Evolutionary conservation across 2,113 vertebrate species (phyloP).

Genomic region (Illadopsis cleaveri): DNA sequence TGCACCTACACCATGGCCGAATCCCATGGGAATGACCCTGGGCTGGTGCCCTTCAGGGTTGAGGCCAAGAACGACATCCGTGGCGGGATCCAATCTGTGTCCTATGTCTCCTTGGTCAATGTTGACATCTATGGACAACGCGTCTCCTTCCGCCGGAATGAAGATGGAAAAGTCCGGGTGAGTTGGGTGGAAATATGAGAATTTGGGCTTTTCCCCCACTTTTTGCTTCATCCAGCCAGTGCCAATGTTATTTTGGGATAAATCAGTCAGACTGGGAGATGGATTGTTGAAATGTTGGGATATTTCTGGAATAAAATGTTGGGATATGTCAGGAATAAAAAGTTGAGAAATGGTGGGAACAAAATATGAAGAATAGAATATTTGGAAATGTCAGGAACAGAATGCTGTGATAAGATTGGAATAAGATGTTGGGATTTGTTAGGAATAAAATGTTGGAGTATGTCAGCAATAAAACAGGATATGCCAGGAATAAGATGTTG

Average conservation of each 20-base stretch:
- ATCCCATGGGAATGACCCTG: slow-evolving; percentile 47
- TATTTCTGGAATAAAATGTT: not conserved
- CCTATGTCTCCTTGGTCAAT: slow-evolving; percentile 71
- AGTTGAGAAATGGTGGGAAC: not conserved
- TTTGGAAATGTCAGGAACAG: not conserved
- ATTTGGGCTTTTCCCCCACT: not conserved
- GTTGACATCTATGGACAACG: slow-evolving; percentile 66
- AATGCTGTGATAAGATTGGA: not conserved
- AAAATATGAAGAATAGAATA: not conserved
- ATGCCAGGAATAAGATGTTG: not conserved
- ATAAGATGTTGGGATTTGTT: not conserved
- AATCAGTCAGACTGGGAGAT: not conserved
- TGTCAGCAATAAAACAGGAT: not conserved
- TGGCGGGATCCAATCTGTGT: slow-evolving; percentile 66
- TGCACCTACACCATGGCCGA: slow-evolving; percentile 77
- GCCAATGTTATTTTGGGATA: not conserved
- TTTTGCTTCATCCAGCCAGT: not conserved
- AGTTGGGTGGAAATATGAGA: not conserved
- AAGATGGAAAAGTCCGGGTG: slow-evolving; percentile 78
- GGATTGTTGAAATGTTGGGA: not conserved
- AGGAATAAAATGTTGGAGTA: not conserved
- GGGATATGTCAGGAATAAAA: not conserved
- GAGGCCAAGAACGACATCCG: slow-evolving; percentile 81
- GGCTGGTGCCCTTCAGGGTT: slow-evolving; percentile 77
- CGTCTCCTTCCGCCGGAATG: slow-evolving; percentile 71